Evolutionary conservation across 2,888 invertebrate genomes (phyloP).

Genomic region (Eilema caniola): DNA sequence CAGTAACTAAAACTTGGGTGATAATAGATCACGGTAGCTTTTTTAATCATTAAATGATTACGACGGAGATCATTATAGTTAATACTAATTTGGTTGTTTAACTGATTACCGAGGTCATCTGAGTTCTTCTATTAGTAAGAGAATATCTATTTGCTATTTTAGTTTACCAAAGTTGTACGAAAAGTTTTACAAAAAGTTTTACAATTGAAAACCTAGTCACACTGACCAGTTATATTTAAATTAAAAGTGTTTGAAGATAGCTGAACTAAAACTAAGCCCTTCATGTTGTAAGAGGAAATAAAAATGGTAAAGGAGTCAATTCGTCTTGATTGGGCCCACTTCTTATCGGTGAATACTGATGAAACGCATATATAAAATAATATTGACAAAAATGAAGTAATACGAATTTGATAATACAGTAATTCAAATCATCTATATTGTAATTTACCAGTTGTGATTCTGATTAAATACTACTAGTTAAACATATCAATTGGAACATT

Average conservation of each 20-base stretch:
- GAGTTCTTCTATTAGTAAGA: background rate
- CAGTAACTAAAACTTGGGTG: background rate
- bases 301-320: slow-evolving; percentile 30
- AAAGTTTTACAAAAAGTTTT: slow-evolving; percentile 40
- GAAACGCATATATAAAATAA: background rate
- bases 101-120: background rate
- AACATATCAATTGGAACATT: background rate
- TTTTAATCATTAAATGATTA: background rate
- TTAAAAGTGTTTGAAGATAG: slow-evolving; percentile 23
- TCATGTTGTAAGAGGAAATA: slow-evolving; percentile 35
- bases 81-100: background rate
- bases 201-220: slow-evolving; percentile 56
- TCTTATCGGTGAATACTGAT: background rate
- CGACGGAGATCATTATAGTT: slow-evolving; percentile 16
- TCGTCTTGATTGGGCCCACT: background rate
- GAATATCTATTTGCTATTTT: slow-evolving; percentile 7
- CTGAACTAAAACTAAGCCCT: slow-evolving; percentile 35
- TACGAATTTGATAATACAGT: background rate
- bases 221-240: slow-evolving; percentile 40
- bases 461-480: no score
- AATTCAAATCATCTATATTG: no score
- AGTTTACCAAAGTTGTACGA: slow-evolving; percentile 41
- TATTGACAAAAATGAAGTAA: background rate
- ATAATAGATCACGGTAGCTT: background rate
- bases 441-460: no score